Evolutionary conservation across 2,113 vertebrate species (phyloP).

Genomic region (Microtus montanus): DNA sequence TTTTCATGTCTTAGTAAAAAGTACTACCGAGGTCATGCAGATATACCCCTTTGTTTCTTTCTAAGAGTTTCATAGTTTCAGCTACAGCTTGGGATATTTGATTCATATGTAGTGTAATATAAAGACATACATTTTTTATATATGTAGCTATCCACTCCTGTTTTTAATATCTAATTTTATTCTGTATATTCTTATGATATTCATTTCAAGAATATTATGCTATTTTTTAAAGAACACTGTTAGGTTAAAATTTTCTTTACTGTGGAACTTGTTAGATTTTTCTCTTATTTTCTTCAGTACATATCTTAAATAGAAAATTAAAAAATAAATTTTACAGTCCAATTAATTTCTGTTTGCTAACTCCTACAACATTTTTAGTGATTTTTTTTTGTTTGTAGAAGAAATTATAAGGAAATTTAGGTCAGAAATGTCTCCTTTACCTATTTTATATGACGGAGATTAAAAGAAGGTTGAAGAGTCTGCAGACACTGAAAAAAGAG

Average conservation of each 20-base stretch:
- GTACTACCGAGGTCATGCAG: background rate
- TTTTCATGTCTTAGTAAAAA: slow-evolving; percentile 40
- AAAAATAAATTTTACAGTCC: background rate
- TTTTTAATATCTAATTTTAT: slow-evolving; percentile 20
- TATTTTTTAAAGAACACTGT: slow-evolving; percentile 25
- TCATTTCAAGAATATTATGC: slow-evolving; percentile 2
- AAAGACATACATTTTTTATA: background rate
- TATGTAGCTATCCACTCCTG: background rate
- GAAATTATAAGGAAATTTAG: slow-evolving; percentile 10
- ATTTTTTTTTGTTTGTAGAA: background rate
- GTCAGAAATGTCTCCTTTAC: background rate
- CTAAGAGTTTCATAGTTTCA: background rate
- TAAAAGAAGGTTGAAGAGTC: slow-evolving; percentile 26
- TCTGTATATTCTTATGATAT: background rate
- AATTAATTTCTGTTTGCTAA: slow-evolving; percentile 24
- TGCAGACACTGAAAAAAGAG: slow-evolving; percentile 34
- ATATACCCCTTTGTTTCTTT: slow-evolving; percentile 1
- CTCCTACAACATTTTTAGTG: slow-evolving; percentile 2
- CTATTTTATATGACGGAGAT: slow-evolving; percentile 25
- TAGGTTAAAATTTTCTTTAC: slow-evolving; percentile 1
- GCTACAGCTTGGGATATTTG: background rate
- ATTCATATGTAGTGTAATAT: background rate
- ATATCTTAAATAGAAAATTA: slow-evolving; percentile 37
- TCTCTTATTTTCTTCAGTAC: slow-evolving; percentile 4
- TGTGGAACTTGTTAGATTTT: background rate